These are phyloP conservation scores for Callithrix jacchus DNA, from an alignment of 2,113 vertebrate genomes.

Conservation along the genomic window DNA sequence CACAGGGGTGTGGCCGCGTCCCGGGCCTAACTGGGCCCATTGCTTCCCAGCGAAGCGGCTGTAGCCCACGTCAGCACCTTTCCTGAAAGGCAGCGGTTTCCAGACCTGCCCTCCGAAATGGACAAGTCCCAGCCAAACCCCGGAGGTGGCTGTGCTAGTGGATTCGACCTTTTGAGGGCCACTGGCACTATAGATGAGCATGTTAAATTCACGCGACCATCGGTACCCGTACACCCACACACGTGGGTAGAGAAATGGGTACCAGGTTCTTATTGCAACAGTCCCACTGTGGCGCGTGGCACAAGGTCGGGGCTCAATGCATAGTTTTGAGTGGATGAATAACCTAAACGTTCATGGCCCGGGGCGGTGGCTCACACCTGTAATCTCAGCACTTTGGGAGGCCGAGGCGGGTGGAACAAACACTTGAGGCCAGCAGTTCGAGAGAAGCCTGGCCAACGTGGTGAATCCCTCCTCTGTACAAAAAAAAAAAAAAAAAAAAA, in stretches of 20 bases:
- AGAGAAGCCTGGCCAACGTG: too few species aligned
- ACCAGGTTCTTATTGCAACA: not conserved
- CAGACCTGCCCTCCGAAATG: not conserved
- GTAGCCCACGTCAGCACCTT: constrained; percentile 62
- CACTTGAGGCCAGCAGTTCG: too few species aligned
- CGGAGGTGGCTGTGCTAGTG: not conserved
- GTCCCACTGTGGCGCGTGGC: not conserved
- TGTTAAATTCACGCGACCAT: not conserved
- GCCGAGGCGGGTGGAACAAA: too few species aligned
- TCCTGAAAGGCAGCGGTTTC: not conserved
- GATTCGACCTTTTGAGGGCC: not conserved
- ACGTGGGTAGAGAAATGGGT: not conserved
- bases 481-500: too few species aligned
- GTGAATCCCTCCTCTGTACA: too few species aligned
- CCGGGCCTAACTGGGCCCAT: not conserved
- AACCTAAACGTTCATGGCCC: not conserved
- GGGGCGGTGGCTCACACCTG: too few species aligned
- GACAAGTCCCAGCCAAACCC: not conserved
- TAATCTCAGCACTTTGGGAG: too few species aligned
- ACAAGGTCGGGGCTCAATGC: not conserved
- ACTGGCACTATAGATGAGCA: rapidly evolving
- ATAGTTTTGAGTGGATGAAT: not conserved
- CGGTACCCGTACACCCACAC: not conserved
- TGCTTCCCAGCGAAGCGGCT: not conserved
- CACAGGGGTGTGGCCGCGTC: constrained; percentile 62